A percentile compares a stretch with the other conserved stretches of the same genome.
Conservation (phyloP, 35 echinoderm and acorn worm species). For the Apostichopus californicus region DNA sequence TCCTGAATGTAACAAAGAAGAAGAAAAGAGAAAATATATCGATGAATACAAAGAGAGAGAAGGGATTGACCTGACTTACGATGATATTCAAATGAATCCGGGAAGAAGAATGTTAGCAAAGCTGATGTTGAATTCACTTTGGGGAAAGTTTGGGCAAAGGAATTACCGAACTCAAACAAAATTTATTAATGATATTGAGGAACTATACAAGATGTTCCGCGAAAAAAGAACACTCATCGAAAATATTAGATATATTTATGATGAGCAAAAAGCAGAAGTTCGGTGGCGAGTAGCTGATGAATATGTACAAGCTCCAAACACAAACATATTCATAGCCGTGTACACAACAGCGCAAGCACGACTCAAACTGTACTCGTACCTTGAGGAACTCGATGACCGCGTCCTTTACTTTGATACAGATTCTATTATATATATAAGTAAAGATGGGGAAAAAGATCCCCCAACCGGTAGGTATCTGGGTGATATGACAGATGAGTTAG, state of each 20-base stretch:
- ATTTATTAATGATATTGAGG: not conserved
- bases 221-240: not conserved
- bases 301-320: constrained; percentile 28
- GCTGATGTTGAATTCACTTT: constrained; percentile 56
- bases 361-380: constrained; percentile 48
- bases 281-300: constrained; percentile 27
- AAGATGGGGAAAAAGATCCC: constrained; percentile 1
- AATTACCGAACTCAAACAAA: constrained; percentile 19
- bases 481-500: constrained; percentile 57
- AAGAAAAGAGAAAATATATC: not conserved
- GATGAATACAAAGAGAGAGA: not conserved
- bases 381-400: constrained; percentile 30
- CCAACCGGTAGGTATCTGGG: constrained; percentile 31
- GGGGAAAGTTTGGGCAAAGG: constrained; percentile 60
- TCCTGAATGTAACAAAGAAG: not conserved
- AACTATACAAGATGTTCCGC: not conserved
- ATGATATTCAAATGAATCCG: not conserved
- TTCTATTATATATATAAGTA: constrained; percentile 51
- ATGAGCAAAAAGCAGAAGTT: constrained; percentile 20
- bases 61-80: not conserved
- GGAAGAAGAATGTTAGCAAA: constrained; percentile 35
- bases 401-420: constrained; percentile 63
- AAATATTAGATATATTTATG: constrained; percentile 21
- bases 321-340: constrained; percentile 56
- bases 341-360: constrained; percentile 58